Conservation (phyloP, 2,888 invertebrate species). For the Carabus problematicus region DNA sequence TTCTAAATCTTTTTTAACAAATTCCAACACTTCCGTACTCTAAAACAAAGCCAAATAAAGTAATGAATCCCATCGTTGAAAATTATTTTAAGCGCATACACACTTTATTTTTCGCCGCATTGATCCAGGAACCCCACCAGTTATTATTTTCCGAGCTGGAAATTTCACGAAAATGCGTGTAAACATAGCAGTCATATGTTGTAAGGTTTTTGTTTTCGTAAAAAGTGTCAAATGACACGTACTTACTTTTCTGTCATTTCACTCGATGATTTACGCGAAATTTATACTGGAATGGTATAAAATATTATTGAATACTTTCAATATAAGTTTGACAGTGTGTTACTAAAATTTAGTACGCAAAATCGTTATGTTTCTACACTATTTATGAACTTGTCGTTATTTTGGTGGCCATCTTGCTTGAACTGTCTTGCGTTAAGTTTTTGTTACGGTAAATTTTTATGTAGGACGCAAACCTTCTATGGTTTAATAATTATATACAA, state of each 20-base stretch:
- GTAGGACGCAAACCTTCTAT: no score
- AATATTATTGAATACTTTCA: slow-evolving; percentile 15
- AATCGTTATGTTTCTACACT: slow-evolving; percentile 21
- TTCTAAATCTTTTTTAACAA: slow-evolving; percentile 78
- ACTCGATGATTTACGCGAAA: slow-evolving; percentile 16
- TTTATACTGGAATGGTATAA: slow-evolving; percentile 36
- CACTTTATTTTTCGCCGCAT: slow-evolving; percentile 59
- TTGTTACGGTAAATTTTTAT: slow-evolving; percentile 7
- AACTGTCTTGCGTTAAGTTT: slow-evolving; percentile 25
- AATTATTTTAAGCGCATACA: slow-evolving; percentile 17
- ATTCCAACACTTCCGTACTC: slow-evolving; percentile 77
- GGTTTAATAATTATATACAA: no score
- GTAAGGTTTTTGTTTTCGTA: slow-evolving; percentile 30
- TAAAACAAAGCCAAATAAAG: slow-evolving; percentile 53
- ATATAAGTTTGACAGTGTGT: slow-evolving; percentile 12
- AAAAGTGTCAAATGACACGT: slow-evolving; percentile 34
- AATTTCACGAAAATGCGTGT: slow-evolving; percentile 21
- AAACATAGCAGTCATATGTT: slow-evolving; percentile 29
- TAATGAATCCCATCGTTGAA: slow-evolving; percentile 5
- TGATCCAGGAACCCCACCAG: slow-evolving; percentile 59
- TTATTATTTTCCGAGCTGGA: slow-evolving; percentile 51
- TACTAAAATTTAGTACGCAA: slow-evolving; percentile 36
- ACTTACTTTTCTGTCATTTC: slow-evolving; percentile 51
- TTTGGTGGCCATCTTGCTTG: slow-evolving; percentile 40
- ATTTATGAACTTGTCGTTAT: slow-evolving; percentile 37